Evolutionary conservation across 1,140 invertebrate genomes (phyloP), one percentile per base, ranked within the genome.

Genomic region (Oncopeltus fasciatus): DNA sequence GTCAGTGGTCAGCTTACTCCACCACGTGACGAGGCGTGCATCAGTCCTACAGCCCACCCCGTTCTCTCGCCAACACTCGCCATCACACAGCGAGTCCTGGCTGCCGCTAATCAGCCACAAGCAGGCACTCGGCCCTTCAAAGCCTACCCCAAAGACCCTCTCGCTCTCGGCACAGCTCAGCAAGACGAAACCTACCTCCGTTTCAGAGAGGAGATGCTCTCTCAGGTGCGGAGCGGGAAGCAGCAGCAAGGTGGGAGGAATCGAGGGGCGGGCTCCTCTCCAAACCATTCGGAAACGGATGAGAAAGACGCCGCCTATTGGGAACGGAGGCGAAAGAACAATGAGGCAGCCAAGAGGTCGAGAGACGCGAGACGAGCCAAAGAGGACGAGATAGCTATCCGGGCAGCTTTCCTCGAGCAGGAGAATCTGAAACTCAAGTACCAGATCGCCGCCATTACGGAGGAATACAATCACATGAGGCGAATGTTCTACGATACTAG

Each of bases 281-380:
- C 65, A 1, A 24, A 29, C 27, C 63, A 63, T 12, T 63, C 63
- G 47, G 64, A 69, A 4, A 65, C 68, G 3, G 68, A 73, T 5
- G 75, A 80, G 24, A 90, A 90, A 70, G 90, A 94, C 70, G 82
- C 84, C 0, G 83, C 85, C 0, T 97, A 97, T 70, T 86, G 85
- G 76, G 90, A 93, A 69, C 79, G 91, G 62, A 75, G 94, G 11
- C 81, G 86, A 61, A 94, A 94, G 71, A 97, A 98, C 71, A 98
- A 98, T 72, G 90, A 88, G 66, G 94, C 95, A 0, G 95, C 95
- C 0, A 98, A 98, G 73, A 79, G 92, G 60, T 95, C 92, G 0
- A 78, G 95, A 43, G 93, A 98, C 68, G 84, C 89, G 0, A 77
- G 95, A 60, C 79, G 92, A 67, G 81, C 85, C 14, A 92, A 96